phyloP scores from a whole-genome alignment of 2,797 vertebrate species.

The Onychomys leucogaster region DNA sequence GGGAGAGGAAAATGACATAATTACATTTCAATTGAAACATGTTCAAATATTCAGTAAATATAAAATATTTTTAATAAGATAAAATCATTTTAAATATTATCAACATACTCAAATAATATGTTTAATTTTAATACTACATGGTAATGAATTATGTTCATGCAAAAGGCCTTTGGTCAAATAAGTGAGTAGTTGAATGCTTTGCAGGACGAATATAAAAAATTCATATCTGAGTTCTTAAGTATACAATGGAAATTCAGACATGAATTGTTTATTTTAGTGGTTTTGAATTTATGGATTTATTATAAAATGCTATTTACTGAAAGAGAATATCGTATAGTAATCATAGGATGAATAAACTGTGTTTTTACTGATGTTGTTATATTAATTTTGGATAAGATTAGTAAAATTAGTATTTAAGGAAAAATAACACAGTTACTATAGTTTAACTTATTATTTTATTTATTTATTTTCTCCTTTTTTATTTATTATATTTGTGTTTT shows the following conservation, averaged over 20 bases:
- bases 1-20: neutral
- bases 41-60: conserved; percentile 15
- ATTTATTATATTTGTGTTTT: no score
- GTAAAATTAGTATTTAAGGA: conserved; percentile 50
- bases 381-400: conserved; percentile 51
- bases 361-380: neutral
- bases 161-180: neutral
- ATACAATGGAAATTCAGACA: neutral
- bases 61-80: neutral
- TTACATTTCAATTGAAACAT: neutral
- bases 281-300: neutral
- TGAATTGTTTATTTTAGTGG: neutral
- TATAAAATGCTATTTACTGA: conserved; percentile 30
- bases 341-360: neutral
- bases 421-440: neutral
- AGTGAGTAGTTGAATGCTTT: neutral
- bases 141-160: conserved; percentile 4
- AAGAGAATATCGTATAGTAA: conserved; percentile 43
- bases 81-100: conserved; percentile 24
- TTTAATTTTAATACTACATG: conserved; percentile 11
- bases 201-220: conserved; percentile 31
- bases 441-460: neutral
- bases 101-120: neutral
- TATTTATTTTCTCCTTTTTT: no score
- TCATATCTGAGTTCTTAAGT: neutral